Percentiles rank a stretch among this genome's conserved stretches.
These are phyloP conservation scores for Eolophus roseicapilla DNA, from an alignment of 2,113 vertebrate species.

Conservation along the genomic window DNA sequence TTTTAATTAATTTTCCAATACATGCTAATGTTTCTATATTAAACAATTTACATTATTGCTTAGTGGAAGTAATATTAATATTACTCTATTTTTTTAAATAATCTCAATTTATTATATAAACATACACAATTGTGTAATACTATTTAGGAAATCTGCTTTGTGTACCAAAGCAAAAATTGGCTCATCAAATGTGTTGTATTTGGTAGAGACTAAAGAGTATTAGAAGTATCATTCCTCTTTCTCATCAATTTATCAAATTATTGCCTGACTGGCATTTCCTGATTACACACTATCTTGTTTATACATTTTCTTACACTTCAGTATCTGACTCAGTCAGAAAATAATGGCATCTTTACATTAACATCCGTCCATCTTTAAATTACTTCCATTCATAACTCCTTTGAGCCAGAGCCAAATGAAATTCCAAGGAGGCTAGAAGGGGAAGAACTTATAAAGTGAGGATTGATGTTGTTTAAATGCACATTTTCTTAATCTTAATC, in stretches of 20 bases:
- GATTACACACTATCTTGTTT: conserved; percentile 15
- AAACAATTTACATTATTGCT: conserved; percentile 57
- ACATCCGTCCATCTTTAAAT: conserved; percentile 58
- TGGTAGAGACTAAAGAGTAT: not conserved
- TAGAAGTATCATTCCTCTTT: conserved; percentile 6
- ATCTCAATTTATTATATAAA: not conserved
- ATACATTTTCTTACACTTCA: conserved; percentile 45
- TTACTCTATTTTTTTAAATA: not conserved
- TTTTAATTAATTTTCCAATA: conserved; percentile 67
- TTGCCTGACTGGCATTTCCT: conserved; percentile 43
- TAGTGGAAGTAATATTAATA: conserved; percentile 35
- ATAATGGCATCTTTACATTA: conserved; percentile 41
- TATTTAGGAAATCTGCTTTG: conserved; percentile 1
- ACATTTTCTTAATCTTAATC: conserved; percentile 22
- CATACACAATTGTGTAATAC: not conserved
- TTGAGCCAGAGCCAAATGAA: conserved; percentile 52
- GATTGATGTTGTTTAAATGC: conserved; percentile 34
- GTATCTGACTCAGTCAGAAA: not conserved
- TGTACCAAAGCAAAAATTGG: not conserved
- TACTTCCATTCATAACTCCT: conserved; percentile 55
- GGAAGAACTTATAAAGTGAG: conserved; percentile 34
- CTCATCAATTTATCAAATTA: conserved; percentile 37
- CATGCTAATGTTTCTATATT: conserved; percentile 52
- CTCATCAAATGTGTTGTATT: not conserved
- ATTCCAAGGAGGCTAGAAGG: conserved; percentile 42